These are phyloP conservation scores for Gerris lacustris DNA, from an alignment of 2,888 invertebrate species.

Conservation along the genomic window DNA sequence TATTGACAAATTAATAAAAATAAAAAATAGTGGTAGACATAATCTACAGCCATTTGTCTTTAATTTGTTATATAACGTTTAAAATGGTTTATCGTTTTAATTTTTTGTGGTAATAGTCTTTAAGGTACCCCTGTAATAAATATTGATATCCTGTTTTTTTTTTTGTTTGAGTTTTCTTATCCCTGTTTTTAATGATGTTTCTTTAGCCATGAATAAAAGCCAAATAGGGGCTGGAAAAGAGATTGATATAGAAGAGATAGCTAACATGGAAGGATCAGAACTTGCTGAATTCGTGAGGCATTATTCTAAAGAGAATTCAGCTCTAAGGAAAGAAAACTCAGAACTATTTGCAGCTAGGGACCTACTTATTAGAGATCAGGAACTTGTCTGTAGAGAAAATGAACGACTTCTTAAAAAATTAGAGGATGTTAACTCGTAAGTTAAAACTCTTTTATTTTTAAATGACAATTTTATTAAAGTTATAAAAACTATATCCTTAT, in stretches of 20 bases:
- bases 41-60: no score
- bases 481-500: no score
- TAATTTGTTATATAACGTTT: no score
- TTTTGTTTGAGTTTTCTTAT: not conserved
- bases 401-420: constrained; percentile 75
- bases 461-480: not conserved
- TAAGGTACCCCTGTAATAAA: no score
- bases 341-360: constrained; percentile 71
- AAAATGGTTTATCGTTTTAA: no score
- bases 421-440: constrained; percentile 78
- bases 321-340: constrained; percentile 67
- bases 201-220: not conserved
- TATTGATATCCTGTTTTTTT: no score
- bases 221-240: not conserved
- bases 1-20: no score
- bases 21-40: no score
- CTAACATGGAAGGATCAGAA: constrained; percentile 63
- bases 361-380: constrained; percentile 73
- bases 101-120: no score
- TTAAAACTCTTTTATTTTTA: constrained; percentile 29
- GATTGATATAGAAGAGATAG: constrained; percentile 58
- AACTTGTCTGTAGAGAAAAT: constrained; percentile 78
- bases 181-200: not conserved
- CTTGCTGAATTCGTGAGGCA: constrained; percentile 71
- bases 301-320: constrained; percentile 71